Conservation (phyloP, 2,113 vertebrate genomes). For the Atrichornis clamosus region DNA sequence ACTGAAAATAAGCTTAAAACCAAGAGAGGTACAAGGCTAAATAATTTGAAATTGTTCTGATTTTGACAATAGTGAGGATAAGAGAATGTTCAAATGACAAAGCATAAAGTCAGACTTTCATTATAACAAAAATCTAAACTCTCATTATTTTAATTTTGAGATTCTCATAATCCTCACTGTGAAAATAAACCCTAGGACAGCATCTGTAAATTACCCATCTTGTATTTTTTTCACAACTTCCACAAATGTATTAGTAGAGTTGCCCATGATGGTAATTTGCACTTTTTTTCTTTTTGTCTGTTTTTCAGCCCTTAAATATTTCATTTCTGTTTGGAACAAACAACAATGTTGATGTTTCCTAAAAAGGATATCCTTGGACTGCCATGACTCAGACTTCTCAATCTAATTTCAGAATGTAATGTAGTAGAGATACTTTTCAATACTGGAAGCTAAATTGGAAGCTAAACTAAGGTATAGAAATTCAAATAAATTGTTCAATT, state of each 20-base stretch:
- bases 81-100: not conserved
- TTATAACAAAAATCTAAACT: not conserved
- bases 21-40: not conserved
- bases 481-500: not conserved
- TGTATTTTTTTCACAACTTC: not conserved
- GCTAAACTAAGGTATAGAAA: not conserved
- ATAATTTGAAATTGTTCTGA: not conserved
- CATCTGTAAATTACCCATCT: not conserved
- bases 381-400: not conserved
- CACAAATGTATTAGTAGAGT: not conserved
- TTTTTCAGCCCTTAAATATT: not conserved
- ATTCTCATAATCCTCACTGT: not conserved
- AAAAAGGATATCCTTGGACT: not conserved
- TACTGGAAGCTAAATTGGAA: not conserved
- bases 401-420: not conserved
- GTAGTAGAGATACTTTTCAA: not conserved
- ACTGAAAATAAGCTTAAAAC: not conserved
- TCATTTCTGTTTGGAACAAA: not conserved
- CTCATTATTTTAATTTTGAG: not conserved
- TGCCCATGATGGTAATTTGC: fast-evolving
- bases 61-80: not conserved
- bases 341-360: not conserved
- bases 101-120: not conserved
- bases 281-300: not conserved
- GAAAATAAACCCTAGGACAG: not conserved